Evolutionary conservation across 1,140 invertebrate species (phyloP).

Genomic region (Sitophilus oryzae): DNA sequence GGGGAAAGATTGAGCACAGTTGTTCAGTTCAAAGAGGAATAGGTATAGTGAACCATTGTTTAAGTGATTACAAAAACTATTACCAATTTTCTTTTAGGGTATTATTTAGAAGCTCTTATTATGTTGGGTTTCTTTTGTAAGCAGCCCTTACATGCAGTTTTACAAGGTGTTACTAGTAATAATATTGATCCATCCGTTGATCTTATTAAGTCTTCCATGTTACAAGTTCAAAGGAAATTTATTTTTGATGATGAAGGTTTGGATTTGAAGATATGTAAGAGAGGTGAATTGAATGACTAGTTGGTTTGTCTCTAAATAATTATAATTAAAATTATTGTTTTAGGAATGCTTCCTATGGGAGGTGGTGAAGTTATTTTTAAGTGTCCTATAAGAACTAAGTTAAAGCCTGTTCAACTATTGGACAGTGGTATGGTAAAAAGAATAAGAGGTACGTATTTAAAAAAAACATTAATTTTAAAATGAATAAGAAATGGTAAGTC

Average conservation of each 20-base stretch:
- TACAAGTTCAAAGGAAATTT: slow-evolving; percentile 80
- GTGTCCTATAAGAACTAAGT: slow-evolving; percentile 67
- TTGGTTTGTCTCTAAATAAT: slow-evolving; percentile 1
- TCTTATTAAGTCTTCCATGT: slow-evolving; percentile 69
- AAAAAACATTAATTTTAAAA: background rate
- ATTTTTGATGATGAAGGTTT: slow-evolving; percentile 83
- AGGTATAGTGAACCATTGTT: slow-evolving; percentile 20
- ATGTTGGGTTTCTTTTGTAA: slow-evolving; percentile 94
- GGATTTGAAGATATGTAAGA: slow-evolving; percentile 75
- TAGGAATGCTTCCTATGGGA: slow-evolving; percentile 68
- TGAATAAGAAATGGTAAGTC: too few species aligned
- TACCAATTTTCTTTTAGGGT: slow-evolving; percentile 50
- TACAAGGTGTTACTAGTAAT: slow-evolving; percentile 89
- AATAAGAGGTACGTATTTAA: slow-evolving; percentile 63
- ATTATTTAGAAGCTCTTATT: slow-evolving; percentile 87
- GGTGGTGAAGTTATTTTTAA: slow-evolving; percentile 87
- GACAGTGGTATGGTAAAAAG: slow-evolving; percentile 91
- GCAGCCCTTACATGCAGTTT: slow-evolving; percentile 69
- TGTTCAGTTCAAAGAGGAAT: slow-evolving; percentile 71
- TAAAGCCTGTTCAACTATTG: slow-evolving; percentile 55
- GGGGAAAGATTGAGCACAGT: slow-evolving; percentile 81
- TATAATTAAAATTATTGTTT: slow-evolving; percentile 8
- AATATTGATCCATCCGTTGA: slow-evolving; percentile 78
- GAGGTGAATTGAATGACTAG: slow-evolving; percentile 53
- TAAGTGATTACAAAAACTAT: slow-evolving; percentile 16